These are phyloP conservation scores for Eurytoma adleriae DNA, from an alignment of 2,888 invertebrate species.

Conservation along the genomic window DNA sequence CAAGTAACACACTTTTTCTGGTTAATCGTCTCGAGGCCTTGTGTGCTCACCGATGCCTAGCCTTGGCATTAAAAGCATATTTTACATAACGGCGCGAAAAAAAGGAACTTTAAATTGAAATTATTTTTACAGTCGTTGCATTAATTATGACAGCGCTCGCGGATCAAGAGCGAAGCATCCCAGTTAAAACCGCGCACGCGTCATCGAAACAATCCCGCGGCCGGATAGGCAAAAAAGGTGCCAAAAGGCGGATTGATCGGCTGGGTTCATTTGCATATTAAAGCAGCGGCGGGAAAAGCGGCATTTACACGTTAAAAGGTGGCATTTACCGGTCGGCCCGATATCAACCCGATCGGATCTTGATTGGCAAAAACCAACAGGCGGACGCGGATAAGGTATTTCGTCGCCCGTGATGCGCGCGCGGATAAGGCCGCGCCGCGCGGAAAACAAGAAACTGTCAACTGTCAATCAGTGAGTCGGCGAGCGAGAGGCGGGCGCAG, in stretches of 20 bases:
- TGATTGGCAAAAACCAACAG: conserved; percentile 62
- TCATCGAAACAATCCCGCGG: too few relatives aligned
- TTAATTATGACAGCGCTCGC: too few relatives aligned
- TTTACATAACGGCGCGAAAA: background rate
- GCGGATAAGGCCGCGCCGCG: conserved; percentile 17
- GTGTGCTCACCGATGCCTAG: too few relatives aligned
- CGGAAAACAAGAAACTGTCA: conserved; percentile 54
- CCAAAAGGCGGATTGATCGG: background rate
- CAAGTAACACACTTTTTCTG: too few relatives aligned
- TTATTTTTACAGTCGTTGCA: too few relatives aligned
- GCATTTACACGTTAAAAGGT: background rate
- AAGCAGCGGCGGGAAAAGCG: too few relatives aligned
- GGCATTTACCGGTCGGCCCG: conserved; percentile 23
- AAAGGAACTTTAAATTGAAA: too few relatives aligned
- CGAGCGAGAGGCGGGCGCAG: background rate
- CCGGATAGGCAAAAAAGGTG: too few relatives aligned
- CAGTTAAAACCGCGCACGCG: too few relatives aligned
- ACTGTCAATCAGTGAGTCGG: conserved; percentile 54
- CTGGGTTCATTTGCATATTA: too few relatives aligned
- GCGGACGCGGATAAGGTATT: background rate
- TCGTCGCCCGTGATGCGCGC: conserved; percentile 17
- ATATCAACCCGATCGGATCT: conserved; percentile 60
- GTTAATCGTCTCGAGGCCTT: too few relatives aligned
- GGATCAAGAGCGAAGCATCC: too few relatives aligned
- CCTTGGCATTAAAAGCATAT: background rate